Evolutionary conservation across 2,888 invertebrate genomes (phyloP).

Genomic region (Scrobipalpa atriplicella): DNA sequence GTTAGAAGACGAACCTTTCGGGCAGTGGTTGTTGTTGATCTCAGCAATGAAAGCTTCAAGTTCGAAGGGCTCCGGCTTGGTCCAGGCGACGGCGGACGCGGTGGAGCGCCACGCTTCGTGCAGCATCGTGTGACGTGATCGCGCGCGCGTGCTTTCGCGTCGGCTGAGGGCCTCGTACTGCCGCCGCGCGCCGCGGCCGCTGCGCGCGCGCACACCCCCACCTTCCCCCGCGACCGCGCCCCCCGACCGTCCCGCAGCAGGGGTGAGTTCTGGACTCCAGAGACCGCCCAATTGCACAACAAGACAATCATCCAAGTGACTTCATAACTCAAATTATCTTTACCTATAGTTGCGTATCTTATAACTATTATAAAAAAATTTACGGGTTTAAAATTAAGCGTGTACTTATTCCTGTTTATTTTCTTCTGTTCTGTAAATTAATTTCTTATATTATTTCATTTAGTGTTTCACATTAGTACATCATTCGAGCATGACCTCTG

Average conservation of each 20-base stretch:
- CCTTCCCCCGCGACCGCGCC: conserved; percentile 33
- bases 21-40: conserved; percentile 67
- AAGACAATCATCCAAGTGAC: not conserved
- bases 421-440: too few relatives aligned
- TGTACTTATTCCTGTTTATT: too few relatives aligned
- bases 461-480: too few relatives aligned
- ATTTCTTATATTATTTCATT: too few relatives aligned
- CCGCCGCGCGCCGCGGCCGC: conserved; percentile 30
- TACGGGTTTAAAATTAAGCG: too few relatives aligned
- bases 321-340: too few relatives aligned
- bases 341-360: too few relatives aligned
- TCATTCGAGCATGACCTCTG: too few relatives aligned
- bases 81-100: conserved; percentile 45
- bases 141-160: conserved; percentile 41
- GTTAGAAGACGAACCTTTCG: conserved; percentile 56
- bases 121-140: conserved; percentile 53
- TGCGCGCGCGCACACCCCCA: conserved; percentile 37
- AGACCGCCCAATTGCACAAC: not conserved
- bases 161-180: conserved; percentile 43
- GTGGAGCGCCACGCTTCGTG: conserved; percentile 64
- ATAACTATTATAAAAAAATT: too few relatives aligned
- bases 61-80: conserved; percentile 61
- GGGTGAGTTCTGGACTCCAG: conserved; percentile 11
- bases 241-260: conserved; percentile 37
- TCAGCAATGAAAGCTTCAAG: conserved; percentile 69